Evolutionary conservation across 2,113 vertebrate genomes (phyloP).

Genomic region (Himantopus leucocephalus): DNA sequence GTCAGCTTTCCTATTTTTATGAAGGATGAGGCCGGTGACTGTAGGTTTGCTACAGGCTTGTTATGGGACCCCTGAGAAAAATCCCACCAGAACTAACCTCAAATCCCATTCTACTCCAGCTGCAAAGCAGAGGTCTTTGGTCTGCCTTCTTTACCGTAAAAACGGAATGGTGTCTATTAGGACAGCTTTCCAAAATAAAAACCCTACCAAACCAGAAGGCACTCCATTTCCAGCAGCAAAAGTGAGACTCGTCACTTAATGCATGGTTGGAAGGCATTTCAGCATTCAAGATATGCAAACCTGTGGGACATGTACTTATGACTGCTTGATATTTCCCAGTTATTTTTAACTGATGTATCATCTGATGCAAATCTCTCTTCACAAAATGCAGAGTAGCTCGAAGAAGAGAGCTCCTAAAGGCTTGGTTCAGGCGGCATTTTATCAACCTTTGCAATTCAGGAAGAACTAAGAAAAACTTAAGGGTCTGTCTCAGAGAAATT

Average conservation of each 20-base stretch:
- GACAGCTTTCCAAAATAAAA: background rate
- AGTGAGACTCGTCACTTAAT: background rate
- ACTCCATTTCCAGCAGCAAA: background rate
- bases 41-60: background rate
- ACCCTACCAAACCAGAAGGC: background rate
- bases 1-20: background rate
- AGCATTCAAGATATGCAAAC: constrained; percentile 5
- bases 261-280: background rate
- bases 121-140: background rate
- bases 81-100: background rate
- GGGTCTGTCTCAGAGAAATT: background rate
- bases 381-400: background rate
- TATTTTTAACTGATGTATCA: constrained; percentile 49
- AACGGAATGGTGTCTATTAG: background rate
- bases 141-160: background rate
- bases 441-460: background rate
- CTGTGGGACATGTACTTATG: background rate
- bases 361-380: background rate
- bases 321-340: background rate
- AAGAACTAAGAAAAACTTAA: background rate
- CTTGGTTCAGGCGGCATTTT: background rate
- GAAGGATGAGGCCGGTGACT: background rate
- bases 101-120: background rate
- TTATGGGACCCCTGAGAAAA: background rate
- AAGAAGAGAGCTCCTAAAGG: background rate